Base-by-base conservation (phyloP, 1,140 invertebrate genomes). In the Drosophila ananassae region DNA sequence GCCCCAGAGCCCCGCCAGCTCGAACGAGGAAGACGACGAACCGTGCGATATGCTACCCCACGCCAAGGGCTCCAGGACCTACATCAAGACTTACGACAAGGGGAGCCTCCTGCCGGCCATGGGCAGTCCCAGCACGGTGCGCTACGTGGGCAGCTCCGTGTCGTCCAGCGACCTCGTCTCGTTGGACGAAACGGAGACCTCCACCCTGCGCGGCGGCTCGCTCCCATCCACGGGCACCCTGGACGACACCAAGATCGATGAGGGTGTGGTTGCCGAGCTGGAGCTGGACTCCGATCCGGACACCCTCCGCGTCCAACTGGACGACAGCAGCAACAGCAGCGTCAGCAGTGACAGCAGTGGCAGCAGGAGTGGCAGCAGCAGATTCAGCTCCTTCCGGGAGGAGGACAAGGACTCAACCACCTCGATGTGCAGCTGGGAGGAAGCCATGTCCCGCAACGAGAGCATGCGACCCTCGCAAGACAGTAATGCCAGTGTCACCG, bases 391-490 rank as follows among this genome's bases (percentile, higher is more conserved):
- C 6, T 46, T 21, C 3, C 56, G 22, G 1, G 55, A 28, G 0
- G 25, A n/a, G 3, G 2, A n/a, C 17, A 60, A 77, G n/a, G 71
- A 64, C 25, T 87, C 82, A 6, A 85, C 63, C 1, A 83, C 62
- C 2, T 89, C 82, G 28, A 75, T 87, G 56, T 82, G 79, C 62
- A 89, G 83, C 48, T 87, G 75, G 78, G 83, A 87, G 10, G 69
- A 69, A 13, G 52, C 53, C 3, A 24, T 74, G 22, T 79, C 77
- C 7, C 30, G 47, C 28, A 59, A 51, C 12, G 55, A 50, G 25
- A 53, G 55, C 13, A 12, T 58, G 7, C 34, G 34, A 1, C 17
- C 21, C 5, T 25, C 46, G 7, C 54, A 52, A 6, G 22, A 6
- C 2, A 34, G 13, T 5, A 44, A 44, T 2, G 46, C 22, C 1